Base-by-base conservation (phyloP, 2,113 vertebrate genomes). In the Bombycilla garrulus region DNA sequence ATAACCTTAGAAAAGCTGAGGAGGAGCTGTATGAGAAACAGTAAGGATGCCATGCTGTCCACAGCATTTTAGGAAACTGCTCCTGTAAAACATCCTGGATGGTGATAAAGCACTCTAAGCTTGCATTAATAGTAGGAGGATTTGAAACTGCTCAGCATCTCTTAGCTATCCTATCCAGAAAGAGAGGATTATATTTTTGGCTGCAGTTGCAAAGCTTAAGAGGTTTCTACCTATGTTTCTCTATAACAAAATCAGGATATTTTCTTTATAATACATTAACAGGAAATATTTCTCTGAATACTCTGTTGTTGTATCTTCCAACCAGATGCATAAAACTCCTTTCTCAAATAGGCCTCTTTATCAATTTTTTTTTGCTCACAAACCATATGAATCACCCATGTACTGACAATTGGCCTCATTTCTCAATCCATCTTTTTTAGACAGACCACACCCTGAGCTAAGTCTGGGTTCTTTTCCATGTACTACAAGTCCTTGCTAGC, bases 121-220 rank as follows among this genome's bases (percentile, higher is more conserved):
- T 87, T 72, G 33, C 58, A 87, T 94, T 94, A 82, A 47, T 58
- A 86, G 69, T 24, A 78, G 72, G 15, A 67, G 81, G 73, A 95
- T 91, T 90, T 85, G 62, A 91, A 94, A 91, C 36, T 85, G 53
- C 50, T 95, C 73, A 87, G 61, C 57, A 85, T 21, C 48, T 79
- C 73, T 81, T 85, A 91, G 29, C 22, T 66, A 70, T 94, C 38
- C 66, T 62, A 62, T 80, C 74, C 81, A 88, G 73, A 88, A 90
- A 67, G 81, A 89, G 61, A 85, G 50, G 66, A 91, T 96, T 95
- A 26, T 72, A 62, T 42, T 85, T 91, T 82, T 82, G 66, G 29
- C 85, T 80, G 45, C 42, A 90, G 78, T 73, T 66, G 65, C 62
- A 76, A 85, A 82, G 66, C 71, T 77, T 70, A 80, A 88, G 42